A percentile compares a stretch with the other conserved stretches of the same genome.
These are phyloP conservation scores for Gymnocheta viridis DNA, from an alignment of 2,888 invertebrate genomes.

Conservation along the genomic window DNA sequence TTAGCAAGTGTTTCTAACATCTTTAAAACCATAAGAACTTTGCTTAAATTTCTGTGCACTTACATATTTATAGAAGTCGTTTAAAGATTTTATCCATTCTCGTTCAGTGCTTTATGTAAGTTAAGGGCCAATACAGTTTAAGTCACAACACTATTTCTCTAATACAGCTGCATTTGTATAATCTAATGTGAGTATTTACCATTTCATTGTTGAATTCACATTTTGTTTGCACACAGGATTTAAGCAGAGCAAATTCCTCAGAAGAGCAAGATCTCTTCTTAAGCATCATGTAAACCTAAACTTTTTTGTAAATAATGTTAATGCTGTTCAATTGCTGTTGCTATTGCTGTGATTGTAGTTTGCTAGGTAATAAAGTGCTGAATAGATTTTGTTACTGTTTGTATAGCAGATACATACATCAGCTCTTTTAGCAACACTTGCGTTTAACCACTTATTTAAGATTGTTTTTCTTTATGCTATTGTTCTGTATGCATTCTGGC, in stretches of 20 bases:
- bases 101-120: background rate
- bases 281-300: constrained; percentile 30
- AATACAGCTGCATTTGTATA: constrained; percentile 3
- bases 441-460: constrained; percentile 63
- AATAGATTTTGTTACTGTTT: constrained; percentile 48
- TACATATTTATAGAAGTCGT: background rate
- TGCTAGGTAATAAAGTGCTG: constrained; percentile 59
- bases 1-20: background rate
- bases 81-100: background rate
- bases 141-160: background rate
- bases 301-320: constrained; percentile 29
- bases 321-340: constrained; percentile 19
- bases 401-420: constrained; percentile 9
- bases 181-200: background rate
- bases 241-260: constrained; percentile 22
- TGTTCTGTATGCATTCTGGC: constrained; percentile 45
- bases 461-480: constrained; percentile 46
- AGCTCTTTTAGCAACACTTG: constrained; percentile 47
- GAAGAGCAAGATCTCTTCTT: constrained; percentile 19
- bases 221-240: background rate
- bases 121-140: constrained; percentile 8
- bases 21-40: background rate
- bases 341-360: background rate
- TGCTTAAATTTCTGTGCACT: background rate
- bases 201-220: constrained; percentile 3